A percentile compares a stretch with the other conserved stretches of the same genome.
Conservation (phyloP, 1,140 invertebrate genomes). For the Camponotus pennsylvanicus region DNA sequence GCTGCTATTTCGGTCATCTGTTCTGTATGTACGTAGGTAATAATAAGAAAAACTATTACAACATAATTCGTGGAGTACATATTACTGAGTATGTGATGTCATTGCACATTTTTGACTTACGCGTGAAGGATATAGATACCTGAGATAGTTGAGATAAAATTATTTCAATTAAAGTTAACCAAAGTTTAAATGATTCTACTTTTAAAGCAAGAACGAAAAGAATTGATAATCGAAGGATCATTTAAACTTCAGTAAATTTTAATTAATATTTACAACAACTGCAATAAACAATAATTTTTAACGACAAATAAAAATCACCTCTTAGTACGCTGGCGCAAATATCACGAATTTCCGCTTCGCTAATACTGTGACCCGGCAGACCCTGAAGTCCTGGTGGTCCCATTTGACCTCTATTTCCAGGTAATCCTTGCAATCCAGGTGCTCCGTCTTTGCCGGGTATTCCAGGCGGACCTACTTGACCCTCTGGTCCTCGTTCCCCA, state of each 20-base stretch:
- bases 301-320: constrained; percentile 80
- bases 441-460: constrained; percentile 85
- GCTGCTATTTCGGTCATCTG: constrained; percentile 88
- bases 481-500: constrained; percentile 86
- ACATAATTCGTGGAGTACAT: neutral
- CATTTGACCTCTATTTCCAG: constrained; percentile 84
- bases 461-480: constrained; percentile 82
- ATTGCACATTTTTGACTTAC: neutral
- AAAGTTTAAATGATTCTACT: neutral
- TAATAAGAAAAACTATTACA: constrained; percentile 50
- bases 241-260: constrained; percentile 16
- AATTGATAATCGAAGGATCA: neutral
- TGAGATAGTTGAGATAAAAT: neutral
- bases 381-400: constrained; percentile 87
- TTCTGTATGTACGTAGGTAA: constrained; percentile 83
- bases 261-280: constrained; percentile 23
- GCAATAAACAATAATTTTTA: too few relatives aligned
- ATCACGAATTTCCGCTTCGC: constrained; percentile 86
- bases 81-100: neutral
- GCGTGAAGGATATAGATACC: neutral
- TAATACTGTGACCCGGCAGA: constrained; percentile 83
- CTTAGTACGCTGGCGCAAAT: constrained; percentile 87
- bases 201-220: neutral
- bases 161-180: constrained; percentile 37
- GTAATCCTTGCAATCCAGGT: constrained; percentile 82